Percentiles rank a stretch among this genome's conserved stretches.
These are phyloP conservation scores for Tokudaia tokunoshimensis DNA, from an alignment of 2,797 vertebrate genomes.

Conservation along the genomic window DNA sequence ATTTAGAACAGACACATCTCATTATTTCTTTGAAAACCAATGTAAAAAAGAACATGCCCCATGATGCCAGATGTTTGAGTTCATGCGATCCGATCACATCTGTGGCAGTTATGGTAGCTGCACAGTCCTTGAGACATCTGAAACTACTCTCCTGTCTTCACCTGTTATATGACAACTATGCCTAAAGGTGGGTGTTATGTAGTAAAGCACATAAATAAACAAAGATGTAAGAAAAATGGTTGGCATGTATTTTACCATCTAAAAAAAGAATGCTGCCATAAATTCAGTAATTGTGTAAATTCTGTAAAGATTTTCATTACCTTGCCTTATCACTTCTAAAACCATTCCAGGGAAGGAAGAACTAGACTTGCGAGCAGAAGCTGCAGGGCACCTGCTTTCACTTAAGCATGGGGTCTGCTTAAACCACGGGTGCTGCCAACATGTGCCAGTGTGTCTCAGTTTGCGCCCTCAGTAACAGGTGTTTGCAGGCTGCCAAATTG, in stretches of 20 bases:
- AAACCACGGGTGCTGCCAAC: slow-evolving; percentile 45
- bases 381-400: not conserved
- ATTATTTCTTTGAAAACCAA: slow-evolving; percentile 3
- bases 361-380: not conserved
- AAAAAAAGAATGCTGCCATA: not conserved
- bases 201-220: not conserved
- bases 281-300: not conserved
- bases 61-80: not conserved
- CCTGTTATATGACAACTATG: not conserved
- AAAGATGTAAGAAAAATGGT: not conserved
- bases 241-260: not conserved
- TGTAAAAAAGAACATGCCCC: not conserved
- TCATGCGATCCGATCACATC: not conserved
- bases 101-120: not conserved
- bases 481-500: slow-evolving; percentile 25
- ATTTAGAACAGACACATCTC: not conserved
- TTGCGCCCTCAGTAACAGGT: slow-evolving; percentile 70
- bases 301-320: not conserved
- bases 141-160: not conserved
- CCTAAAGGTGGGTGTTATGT: not conserved
- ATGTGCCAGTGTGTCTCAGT: slow-evolving; percentile 54
- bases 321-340: not conserved
- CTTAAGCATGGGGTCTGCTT: not conserved
- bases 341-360: not conserved
- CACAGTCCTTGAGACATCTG: not conserved